These are phyloP conservation scores for Drosophila bipectinata DNA, from an alignment of 1,140 invertebrate genomes.

Conservation along the genomic window DNA sequence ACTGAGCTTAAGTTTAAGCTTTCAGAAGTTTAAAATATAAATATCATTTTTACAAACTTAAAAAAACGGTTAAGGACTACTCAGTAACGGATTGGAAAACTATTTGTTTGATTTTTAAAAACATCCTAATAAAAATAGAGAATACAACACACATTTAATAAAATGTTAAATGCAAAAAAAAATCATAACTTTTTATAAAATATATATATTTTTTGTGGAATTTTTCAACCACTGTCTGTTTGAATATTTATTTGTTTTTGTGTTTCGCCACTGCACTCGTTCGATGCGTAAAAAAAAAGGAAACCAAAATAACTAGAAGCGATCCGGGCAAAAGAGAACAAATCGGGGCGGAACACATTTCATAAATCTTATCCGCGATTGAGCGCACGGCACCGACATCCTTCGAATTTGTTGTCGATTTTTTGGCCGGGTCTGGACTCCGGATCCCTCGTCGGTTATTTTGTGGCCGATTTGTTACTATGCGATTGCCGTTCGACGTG, in stretches of 20 bases:
- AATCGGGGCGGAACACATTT: constrained; percentile 65
- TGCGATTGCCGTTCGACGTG: constrained; percentile 10
- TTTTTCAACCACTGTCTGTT: constrained; percentile 39
- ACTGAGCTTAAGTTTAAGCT: not conserved
- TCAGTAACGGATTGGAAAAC: too few relatives aligned
- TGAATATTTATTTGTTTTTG: constrained; percentile 66
- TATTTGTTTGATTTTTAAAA: too few relatives aligned
- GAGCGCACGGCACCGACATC: constrained; percentile 61
- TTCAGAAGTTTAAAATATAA: not conserved
- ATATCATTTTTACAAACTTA: too few relatives aligned
- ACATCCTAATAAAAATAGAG: not conserved
- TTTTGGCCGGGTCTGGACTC: constrained; percentile 22
- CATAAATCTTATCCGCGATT: constrained; percentile 75
- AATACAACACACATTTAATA: not conserved
- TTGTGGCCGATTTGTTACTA: constrained; percentile 15
- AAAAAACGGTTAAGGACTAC: not conserved
- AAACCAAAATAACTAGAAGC: constrained; percentile 14
- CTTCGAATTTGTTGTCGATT: constrained; percentile 62
- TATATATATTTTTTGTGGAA: too few relatives aligned
- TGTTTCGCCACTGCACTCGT: constrained; percentile 37
- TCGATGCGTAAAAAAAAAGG: constrained; percentile 39
- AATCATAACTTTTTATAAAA: not conserved
- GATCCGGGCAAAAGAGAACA: constrained; percentile 32
- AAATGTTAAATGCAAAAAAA: not conserved
- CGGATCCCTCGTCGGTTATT: constrained; percentile 20